Percentiles rank a stretch among this genome's conserved stretches.
Evolutionary conservation across 1,140 invertebrate genomes (phyloP).

Genomic region (Saccostrea glomerata): DNA sequence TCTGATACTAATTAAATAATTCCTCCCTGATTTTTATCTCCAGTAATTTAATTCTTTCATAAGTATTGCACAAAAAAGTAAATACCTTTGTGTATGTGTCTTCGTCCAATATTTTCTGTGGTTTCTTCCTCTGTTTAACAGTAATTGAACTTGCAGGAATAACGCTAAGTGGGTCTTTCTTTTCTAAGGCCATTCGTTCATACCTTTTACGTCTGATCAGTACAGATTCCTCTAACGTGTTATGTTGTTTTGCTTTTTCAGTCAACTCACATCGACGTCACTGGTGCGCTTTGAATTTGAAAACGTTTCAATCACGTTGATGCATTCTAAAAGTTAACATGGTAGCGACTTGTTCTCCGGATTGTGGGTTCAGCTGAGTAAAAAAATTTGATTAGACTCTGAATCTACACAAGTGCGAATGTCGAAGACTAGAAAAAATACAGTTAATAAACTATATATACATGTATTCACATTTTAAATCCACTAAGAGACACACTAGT

Average conservation of each 20-base stretch:
- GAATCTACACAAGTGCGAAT: no score
- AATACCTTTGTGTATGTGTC: constrained; percentile 88
- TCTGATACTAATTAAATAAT: no score
- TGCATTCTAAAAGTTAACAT: neutral
- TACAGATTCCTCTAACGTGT: neutral
- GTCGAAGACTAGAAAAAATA: no score
- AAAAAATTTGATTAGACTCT: no score
- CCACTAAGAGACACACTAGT: no score
- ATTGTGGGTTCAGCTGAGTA: neutral
- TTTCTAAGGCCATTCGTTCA: constrained; percentile 41
- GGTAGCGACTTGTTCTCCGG: neutral
- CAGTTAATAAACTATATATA: no score
- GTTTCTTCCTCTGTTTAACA: constrained; percentile 70
- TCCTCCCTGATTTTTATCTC: no score
- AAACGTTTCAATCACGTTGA: neutral
- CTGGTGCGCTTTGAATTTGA: neutral
- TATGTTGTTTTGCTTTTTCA: neutral
- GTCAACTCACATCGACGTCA: neutral
- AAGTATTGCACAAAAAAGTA: no score
- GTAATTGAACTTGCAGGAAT: constrained; percentile 35
- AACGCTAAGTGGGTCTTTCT: constrained; percentile 7
- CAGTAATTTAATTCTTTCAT: no score
- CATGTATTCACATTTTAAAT: no score
- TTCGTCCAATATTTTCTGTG: constrained; percentile 84
- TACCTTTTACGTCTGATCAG: neutral